These are phyloP conservation scores for Drosophila auraria DNA, from an alignment of 1,140 invertebrate genomes.

Conservation along the genomic window DNA sequence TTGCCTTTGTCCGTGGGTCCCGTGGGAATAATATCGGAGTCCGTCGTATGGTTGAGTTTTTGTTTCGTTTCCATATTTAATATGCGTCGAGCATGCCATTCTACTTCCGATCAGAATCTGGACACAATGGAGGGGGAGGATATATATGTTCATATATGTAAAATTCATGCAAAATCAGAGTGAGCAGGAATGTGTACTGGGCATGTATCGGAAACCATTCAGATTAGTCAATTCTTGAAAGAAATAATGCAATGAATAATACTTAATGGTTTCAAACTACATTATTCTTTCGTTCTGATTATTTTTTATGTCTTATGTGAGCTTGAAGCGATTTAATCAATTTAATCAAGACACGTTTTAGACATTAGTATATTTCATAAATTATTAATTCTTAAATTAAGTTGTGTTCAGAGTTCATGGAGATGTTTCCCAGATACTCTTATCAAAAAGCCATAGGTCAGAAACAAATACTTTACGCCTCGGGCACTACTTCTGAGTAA, in stretches of 20 bases:
- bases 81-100: slow-evolving; percentile 60
- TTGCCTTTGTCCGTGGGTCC: slow-evolving; percentile 35
- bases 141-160: not conserved
- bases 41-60: slow-evolving; percentile 24
- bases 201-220: not conserved
- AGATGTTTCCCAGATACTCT: too few species aligned
- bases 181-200: slow-evolving; percentile 2
- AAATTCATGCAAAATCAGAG: slow-evolving; percentile 3
- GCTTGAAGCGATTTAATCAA: too few species aligned
- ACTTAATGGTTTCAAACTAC: too few species aligned
- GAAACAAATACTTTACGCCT: too few species aligned
- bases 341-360: too few species aligned
- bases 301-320: too few species aligned
- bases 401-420: too few species aligned
- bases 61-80: slow-evolving; percentile 55
- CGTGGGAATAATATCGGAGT: slow-evolving; percentile 75
- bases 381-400: too few species aligned
- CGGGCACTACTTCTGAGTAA: too few species aligned
- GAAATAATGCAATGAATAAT: not conserved
- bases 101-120: slow-evolving; percentile 64
- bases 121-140: slow-evolving; percentile 13
- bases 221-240: not conserved
- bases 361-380: too few species aligned
- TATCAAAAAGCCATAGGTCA: too few species aligned
- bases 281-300: too few species aligned